A percentile compares a stretch with the other conserved stretches of the same genome.
These are phyloP conservation scores for Pandemis heparana DNA, from an alignment of 2,888 invertebrate genomes.

Conservation along the genomic window DNA sequence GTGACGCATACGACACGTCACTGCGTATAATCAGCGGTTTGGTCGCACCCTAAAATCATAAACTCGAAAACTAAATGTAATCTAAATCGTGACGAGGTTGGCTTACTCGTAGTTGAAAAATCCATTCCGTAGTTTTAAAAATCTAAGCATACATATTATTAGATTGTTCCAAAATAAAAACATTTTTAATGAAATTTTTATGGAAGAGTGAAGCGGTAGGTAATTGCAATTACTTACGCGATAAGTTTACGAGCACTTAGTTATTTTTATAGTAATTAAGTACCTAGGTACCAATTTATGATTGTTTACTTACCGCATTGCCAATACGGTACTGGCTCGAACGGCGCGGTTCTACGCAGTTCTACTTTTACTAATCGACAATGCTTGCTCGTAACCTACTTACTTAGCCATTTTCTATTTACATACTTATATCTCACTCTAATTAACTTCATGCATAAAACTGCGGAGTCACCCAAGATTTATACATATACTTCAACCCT, in stretches of 20 bases:
- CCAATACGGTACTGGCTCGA: neutral
- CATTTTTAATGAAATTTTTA: no score
- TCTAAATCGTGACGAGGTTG: no score
- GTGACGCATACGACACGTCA: no score
- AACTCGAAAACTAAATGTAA: no score
- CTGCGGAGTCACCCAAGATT: neutral
- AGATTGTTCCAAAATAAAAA: no score
- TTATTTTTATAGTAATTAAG: neutral
- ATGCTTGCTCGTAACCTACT: neutral
- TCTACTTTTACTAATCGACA: constrained; percentile 20
- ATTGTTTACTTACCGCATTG: neutral
- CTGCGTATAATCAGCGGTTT: no score
- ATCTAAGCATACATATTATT: no score
- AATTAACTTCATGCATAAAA: constrained; percentile 16
- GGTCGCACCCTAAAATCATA: no score
- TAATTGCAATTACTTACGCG: neutral
- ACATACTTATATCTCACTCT: constrained; percentile 8
- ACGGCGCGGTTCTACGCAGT: neutral
- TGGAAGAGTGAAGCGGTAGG: no score
- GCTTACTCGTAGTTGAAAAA: no score
- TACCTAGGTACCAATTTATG: neutral
- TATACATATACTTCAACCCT: neutral
- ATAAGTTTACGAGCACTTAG: neutral
- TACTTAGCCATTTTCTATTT: constrained; percentile 12
- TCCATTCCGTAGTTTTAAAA: no score